phyloP scores from a whole-genome alignment of 2,888 invertebrate species.

The Parnassius glacialis region DNA sequence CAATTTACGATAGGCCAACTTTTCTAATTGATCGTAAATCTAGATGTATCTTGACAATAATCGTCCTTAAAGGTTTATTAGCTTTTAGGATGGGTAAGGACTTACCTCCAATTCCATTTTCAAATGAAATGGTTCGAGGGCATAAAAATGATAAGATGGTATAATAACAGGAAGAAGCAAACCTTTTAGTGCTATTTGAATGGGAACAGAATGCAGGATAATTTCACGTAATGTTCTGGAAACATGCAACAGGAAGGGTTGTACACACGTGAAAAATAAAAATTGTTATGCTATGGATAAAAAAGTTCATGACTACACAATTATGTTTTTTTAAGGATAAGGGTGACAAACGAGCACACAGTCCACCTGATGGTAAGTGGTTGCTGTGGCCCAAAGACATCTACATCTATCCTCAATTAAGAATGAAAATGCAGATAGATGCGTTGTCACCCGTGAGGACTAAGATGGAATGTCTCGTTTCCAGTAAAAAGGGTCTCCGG shows the following conservation, averaged over 20 bases:
- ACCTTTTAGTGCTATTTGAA: slow-evolving; percentile 49
- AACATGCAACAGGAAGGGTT: slow-evolving; percentile 52
- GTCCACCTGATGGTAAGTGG: no score
- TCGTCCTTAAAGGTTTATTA: slow-evolving; percentile 45
- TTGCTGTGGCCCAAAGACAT: no score
- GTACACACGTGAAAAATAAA: slow-evolving; percentile 33
- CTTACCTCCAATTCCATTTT: slow-evolving; percentile 56
- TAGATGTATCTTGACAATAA: slow-evolving; percentile 29
- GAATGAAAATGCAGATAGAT: no score
- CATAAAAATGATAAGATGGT: slow-evolving; percentile 73
- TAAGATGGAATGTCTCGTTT: no score
- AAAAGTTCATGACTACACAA: neutral
- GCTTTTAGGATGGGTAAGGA: slow-evolving; percentile 53
- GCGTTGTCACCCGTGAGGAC: no score
- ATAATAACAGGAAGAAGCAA: slow-evolving; percentile 54
- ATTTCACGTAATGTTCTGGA: slow-evolving; percentile 49
- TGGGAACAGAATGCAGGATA: slow-evolving; percentile 27
- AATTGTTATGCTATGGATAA: slow-evolving; percentile 31
- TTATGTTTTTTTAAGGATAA: no score
- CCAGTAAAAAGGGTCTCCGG: no score
- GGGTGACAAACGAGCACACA: no score
- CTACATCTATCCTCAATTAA: no score
- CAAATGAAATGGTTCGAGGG: slow-evolving; percentile 53
- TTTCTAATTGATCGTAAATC: slow-evolving; percentile 21
- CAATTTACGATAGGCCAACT: slow-evolving; percentile 3